Conservation (phyloP, 2,113 vertebrate genomes). For the Pipa parva region DNA sequence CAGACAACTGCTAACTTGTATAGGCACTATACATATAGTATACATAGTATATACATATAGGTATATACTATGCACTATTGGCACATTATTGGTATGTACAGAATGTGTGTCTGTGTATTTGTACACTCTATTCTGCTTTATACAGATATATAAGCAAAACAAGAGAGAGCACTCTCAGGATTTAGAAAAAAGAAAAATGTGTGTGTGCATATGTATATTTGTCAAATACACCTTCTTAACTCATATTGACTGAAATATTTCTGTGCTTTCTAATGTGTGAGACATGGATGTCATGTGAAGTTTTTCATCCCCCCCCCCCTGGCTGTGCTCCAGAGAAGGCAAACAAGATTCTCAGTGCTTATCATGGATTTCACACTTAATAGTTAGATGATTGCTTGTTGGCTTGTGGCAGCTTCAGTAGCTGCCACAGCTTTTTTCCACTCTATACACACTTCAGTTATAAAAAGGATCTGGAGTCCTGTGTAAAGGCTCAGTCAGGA, state of each 20-base stretch:
- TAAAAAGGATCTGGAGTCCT: neutral
- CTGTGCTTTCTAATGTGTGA: neutral
- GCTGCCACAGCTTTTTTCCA: constrained; percentile 4
- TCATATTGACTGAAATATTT: neutral
- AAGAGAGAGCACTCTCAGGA: too few species aligned
- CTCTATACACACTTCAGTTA: neutral
- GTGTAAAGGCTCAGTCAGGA: neutral
- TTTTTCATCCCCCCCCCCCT: neutral
- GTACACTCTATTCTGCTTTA: too few species aligned
- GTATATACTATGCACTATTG: too few species aligned
- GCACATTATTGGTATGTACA: too few species aligned
- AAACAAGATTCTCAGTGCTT: constrained; percentile 9
- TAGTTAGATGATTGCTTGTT: constrained; percentile 29
- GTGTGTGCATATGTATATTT: too few species aligned
- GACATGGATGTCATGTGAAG: neutral
- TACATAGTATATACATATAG: too few species aligned
- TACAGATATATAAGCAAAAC: too few species aligned
- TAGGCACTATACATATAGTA: too few species aligned
- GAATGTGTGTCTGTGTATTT: too few species aligned
- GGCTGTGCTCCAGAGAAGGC: neutral
- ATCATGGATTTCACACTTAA: constrained; percentile 25
- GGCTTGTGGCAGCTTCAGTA: constrained; percentile 22
- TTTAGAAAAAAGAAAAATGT: too few species aligned
- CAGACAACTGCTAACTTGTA: too few species aligned
- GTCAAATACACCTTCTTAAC: too few species aligned